Base-by-base conservation (phyloP, 2,888 invertebrate genomes). In the Caenorhabditis macrosperma region DNA sequence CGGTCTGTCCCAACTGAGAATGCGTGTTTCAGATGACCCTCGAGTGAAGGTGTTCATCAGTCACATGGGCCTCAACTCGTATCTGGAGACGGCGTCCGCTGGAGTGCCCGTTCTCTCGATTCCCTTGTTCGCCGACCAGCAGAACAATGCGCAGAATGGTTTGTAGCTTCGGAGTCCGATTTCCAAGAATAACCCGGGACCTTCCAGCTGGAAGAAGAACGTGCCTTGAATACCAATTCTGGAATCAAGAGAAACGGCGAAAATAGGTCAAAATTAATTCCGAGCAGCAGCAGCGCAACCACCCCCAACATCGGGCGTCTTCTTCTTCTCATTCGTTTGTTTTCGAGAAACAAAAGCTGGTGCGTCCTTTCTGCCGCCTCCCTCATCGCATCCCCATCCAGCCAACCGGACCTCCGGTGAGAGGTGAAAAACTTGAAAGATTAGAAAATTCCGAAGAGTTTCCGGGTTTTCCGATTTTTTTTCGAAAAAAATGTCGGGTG, bases 121-220 rank as follows among this genome's bases (percentile, higher is more conserved):
- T 26, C 85, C 86, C 4, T 48, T 86, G 3, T 86, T 86, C 54
- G 80, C 66, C 15, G 85, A 86, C 59, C 86, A 86, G 50, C 63
- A 52, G 9, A 52, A 74, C 24, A 81, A 74, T 54, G 75, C 75
- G 9, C 66, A 66, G 44, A 80, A 80, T 35, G 74, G 79, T 79
- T n/a, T 2, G 1, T n/a, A 24, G 30, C 7, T 22, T 33, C 10
- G 7, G 9, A 24, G 30, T 5, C 10, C 0, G 0, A 12, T n/a
- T 12, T n/a, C 20, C 0, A 26, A 30, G n/a, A 22, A 50, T 26
- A 6, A 26, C 1, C 17, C 4, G 28, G 24, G n/a, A n/a, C 12
- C 20, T 68, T 76, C 28, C 76, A 75, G 77, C 77, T 0, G 22
- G 24, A 26, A n/a, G n/a, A n/a, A n/a, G 48, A 50, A n/a, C 63